Evolutionary conservation across 1,140 invertebrate species (phyloP).

Genomic region (Zaprionus davidi): DNA sequence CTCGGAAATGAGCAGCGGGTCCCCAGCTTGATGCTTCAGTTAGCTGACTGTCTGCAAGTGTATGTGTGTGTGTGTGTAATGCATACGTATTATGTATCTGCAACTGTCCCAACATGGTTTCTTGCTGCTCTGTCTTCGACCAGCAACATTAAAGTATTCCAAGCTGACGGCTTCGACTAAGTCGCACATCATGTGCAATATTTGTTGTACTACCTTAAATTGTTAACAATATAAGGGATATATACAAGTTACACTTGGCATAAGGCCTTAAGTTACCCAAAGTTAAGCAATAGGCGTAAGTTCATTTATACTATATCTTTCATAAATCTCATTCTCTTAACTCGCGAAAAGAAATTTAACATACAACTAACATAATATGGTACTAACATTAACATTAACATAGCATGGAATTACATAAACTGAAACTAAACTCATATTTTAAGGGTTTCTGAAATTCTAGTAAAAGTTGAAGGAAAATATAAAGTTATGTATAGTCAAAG

Average conservation of each 20-base stretch:
- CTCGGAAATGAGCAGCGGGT: slow-evolving; percentile 55
- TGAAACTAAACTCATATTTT: no score
- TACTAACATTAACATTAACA: no score
- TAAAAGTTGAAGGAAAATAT: no score
- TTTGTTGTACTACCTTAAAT: background rate
- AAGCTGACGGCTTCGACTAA: background rate
- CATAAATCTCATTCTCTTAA: no score
- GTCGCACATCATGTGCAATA: background rate
- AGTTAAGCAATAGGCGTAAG: no score
- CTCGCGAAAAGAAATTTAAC: no score
- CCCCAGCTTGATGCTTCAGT: slow-evolving; percentile 41
- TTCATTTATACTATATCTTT: no score
- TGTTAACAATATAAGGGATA: background rate
- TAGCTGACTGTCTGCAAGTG: background rate
- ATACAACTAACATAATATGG: no score
- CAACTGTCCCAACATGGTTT: background rate
- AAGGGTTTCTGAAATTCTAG: no score
- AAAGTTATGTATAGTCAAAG: no score
- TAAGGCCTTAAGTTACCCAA: no score
- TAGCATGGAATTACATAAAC: no score
- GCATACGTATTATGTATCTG: slow-evolving; percentile 28
- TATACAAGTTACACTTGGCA: background rate
- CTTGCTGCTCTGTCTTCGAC: background rate
- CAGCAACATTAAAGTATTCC: background rate
- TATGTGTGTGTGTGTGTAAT: slow-evolving; percentile 13